Evolutionary conservation across 35 echinoderm and acorn worm genomes (phyloP).

Genomic region (Ophiothrix spiculata): DNA sequence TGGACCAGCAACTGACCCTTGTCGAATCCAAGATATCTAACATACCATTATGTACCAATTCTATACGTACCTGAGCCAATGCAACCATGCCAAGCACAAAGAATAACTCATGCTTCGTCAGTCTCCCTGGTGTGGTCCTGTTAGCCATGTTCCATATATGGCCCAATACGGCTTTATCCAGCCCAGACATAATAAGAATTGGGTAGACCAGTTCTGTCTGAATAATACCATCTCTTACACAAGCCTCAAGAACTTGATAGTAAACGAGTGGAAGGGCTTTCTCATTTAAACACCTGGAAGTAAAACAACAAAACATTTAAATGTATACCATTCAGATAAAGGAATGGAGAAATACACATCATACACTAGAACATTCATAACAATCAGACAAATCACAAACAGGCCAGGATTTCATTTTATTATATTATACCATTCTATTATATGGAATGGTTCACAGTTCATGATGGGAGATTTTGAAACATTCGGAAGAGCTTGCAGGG

Average conservation of each 20-base stretch:
- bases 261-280: constrained; percentile 64
- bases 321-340: no score
- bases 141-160: constrained; percentile 79
- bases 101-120: constrained; percentile 58
- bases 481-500: no score
- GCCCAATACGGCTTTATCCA: constrained; percentile 48
- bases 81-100: constrained; percentile 76
- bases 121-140: constrained; percentile 64
- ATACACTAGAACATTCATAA: no score
- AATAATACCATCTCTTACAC: constrained; percentile 47
- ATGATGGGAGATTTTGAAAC: no score
- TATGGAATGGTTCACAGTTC: not conserved
- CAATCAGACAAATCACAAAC: no score
- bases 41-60: no score
- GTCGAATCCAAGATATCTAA: no score
- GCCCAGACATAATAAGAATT: constrained; percentile 74
- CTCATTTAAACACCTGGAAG: constrained; percentile 78
- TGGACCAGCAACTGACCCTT: no score
- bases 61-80: constrained; percentile 81
- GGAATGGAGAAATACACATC: no score
- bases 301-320: constrained; percentile 11
- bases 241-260: constrained; percentile 85
- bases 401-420: no score
- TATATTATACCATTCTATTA: not conserved
- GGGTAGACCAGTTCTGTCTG: constrained; percentile 72